Evolutionary conservation across 1,140 invertebrate species (phyloP).

Genomic region (Sarcophaga peregrina): DNA sequence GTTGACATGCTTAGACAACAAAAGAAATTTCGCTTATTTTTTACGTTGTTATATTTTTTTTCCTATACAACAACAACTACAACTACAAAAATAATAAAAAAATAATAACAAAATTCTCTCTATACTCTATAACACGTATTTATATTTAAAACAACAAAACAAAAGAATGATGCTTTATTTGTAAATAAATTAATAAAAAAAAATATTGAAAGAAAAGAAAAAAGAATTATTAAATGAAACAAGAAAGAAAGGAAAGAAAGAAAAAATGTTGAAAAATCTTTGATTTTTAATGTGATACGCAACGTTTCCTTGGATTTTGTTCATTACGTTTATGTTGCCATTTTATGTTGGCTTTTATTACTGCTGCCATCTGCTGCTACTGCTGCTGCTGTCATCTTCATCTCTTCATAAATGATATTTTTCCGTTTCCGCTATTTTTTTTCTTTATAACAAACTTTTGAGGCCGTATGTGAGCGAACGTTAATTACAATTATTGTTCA

Average conservation of each 20-base stretch:
- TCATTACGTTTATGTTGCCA: background rate
- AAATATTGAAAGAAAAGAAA: background rate
- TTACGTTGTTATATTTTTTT: constrained; percentile 23
- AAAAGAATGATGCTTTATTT: background rate
- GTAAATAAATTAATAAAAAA: background rate
- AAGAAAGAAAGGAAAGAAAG: background rate
- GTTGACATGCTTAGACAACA: constrained; percentile 58
- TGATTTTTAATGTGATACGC: too few species aligned
- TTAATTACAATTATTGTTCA: too few species aligned
- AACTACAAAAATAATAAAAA: background rate
- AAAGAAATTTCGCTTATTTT: constrained; percentile 40
- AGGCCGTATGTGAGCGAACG: too few species aligned
- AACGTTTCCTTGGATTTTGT: too few species aligned
- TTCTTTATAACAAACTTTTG: too few species aligned
- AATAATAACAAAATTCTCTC: background rate
- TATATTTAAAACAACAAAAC: background rate
- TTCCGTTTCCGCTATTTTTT: background rate
- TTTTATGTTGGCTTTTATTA: background rate
- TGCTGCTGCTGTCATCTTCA: background rate
- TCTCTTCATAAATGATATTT: background rate
- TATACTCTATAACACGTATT: background rate
- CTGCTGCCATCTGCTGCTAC: background rate
- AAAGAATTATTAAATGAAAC: background rate
- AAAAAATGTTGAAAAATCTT: background rate
- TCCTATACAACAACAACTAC: constrained; percentile 6